Conservation (phyloP, 2,113 vertebrate species). For the Oriolus oriolus region DNA sequence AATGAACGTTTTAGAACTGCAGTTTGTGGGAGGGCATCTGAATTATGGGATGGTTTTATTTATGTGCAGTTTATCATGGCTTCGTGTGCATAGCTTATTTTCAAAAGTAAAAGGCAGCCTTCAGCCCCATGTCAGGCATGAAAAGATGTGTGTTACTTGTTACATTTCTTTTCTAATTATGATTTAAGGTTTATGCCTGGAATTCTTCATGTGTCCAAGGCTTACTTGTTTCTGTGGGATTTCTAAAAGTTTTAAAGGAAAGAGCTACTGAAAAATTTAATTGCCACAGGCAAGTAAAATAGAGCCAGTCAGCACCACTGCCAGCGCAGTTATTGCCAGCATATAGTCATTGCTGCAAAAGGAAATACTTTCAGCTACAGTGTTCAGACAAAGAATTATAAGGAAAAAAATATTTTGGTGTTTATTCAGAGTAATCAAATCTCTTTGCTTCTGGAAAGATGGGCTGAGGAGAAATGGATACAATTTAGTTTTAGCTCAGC, state of each 20-base stretch:
- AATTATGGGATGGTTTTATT: background rate
- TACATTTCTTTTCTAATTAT: background rate
- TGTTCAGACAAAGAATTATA: background rate
- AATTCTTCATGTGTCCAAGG: background rate
- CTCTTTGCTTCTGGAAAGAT: slow-evolving; percentile 6
- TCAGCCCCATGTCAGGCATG: background rate
- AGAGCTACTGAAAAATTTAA: background rate
- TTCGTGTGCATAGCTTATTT: background rate
- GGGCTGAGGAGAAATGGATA: background rate
- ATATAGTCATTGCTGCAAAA: background rate
- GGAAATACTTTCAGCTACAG: slow-evolving; percentile 3
- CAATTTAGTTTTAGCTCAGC: background rate
- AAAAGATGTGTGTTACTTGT: background rate
- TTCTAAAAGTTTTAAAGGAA: background rate
- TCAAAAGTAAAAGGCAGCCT: background rate
- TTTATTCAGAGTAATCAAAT: background rate
- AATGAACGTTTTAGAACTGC: background rate
- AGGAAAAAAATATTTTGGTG: background rate
- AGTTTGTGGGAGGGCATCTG: background rate
- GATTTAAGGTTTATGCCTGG: background rate
- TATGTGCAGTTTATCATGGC: background rate
- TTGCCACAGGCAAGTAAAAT: background rate
- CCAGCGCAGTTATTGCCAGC: background rate
- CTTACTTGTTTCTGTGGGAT: background rate
- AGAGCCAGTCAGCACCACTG: background rate